Evolutionary conservation across 2,888 invertebrate genomes (phyloP).

Genomic region (Caenorhabditis macrosperma): DNA sequence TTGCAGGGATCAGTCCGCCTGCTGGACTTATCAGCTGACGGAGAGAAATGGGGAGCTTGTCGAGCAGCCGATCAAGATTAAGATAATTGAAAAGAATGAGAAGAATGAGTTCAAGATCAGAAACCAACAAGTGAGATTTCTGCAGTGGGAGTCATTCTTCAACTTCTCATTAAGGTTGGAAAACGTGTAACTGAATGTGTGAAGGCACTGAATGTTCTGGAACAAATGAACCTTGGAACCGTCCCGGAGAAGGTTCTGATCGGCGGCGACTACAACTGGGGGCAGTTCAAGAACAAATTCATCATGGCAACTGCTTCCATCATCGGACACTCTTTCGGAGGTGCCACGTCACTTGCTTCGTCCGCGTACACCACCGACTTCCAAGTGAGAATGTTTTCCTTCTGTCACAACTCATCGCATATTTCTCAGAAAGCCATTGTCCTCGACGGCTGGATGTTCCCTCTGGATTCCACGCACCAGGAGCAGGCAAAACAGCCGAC

Average conservation of each 20-base stretch:
- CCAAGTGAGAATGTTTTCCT: slow-evolving; percentile 50
- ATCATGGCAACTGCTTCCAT: slow-evolving; percentile 80
- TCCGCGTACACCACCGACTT: slow-evolving; percentile 82
- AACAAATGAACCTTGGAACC: slow-evolving; percentile 79
- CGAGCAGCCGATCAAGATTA: slow-evolving; percentile 72
- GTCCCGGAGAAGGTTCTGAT: slow-evolving; percentile 75
- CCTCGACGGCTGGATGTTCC: slow-evolving; percentile 85
- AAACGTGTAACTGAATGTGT: slow-evolving; percentile 81
- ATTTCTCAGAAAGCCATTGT: slow-evolving; percentile 81
- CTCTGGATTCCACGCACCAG: slow-evolving; percentile 82
- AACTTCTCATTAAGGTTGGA: no score
- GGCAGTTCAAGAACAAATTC: slow-evolving; percentile 80
- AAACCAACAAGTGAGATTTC: slow-evolving; percentile 81
- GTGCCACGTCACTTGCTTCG: slow-evolving; percentile 84
- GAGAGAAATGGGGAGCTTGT: slow-evolving; percentile 67
- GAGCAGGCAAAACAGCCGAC: slow-evolving; percentile 82
- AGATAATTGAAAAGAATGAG: slow-evolving; percentile 60
- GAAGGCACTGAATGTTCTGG: slow-evolving; percentile 80
- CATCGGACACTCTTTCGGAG: slow-evolving; percentile 86
- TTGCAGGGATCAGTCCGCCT: slow-evolving; percentile 73
- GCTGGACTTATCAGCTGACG: slow-evolving; percentile 72
- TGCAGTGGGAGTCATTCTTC: not conserved
- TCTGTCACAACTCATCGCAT: not conserved
- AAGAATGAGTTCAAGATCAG: slow-evolving; percentile 81
- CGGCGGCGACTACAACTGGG: slow-evolving; percentile 80